phyloP scores from a whole-genome alignment of 2,888 invertebrate species.

The Cabera pusaria region DNA sequence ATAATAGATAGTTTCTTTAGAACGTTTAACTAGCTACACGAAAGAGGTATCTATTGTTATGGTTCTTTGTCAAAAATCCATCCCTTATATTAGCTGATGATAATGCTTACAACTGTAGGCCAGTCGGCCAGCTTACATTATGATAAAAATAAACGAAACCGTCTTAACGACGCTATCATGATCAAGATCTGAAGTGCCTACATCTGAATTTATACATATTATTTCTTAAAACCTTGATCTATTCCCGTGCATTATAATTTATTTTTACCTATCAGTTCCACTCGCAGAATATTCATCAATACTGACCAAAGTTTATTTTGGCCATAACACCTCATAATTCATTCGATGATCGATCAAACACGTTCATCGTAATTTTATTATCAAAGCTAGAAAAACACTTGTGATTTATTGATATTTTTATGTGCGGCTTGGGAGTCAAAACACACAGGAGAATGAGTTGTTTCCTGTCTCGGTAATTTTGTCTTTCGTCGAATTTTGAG shows the following conservation, averaged over 20 bases:
- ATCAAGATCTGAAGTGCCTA: no score
- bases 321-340: conserved; percentile 16
- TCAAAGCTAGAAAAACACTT: conserved; percentile 7
- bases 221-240: conserved; percentile 13
- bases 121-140: no score
- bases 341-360: conserved; percentile 15
- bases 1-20: no score
- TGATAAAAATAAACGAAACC: no score
- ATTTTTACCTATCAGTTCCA: conserved; percentile 15
- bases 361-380: conserved; percentile 7
- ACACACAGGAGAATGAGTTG: conserved; percentile 3
- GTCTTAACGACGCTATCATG: no score
- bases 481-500: conserved; percentile 1
- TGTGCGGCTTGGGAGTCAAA: conserved; percentile 12
- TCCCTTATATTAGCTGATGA: no score
- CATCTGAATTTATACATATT: no score
- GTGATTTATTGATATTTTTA: conserved; percentile 8
- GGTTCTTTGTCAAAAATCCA: no score
- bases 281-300: conserved; percentile 15
- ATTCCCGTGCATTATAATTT: conserved; percentile 4
- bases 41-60: no score
- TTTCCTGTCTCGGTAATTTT: conserved; percentile 9
- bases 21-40: no score
- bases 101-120: no score
- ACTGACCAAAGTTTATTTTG: conserved; percentile 19